A percentile compares a stretch with the other conserved stretches of the same genome.
These are phyloP conservation scores for Dendrolimus pini DNA, from an alignment of 2,888 invertebrate genomes.

Conservation along the genomic window DNA sequence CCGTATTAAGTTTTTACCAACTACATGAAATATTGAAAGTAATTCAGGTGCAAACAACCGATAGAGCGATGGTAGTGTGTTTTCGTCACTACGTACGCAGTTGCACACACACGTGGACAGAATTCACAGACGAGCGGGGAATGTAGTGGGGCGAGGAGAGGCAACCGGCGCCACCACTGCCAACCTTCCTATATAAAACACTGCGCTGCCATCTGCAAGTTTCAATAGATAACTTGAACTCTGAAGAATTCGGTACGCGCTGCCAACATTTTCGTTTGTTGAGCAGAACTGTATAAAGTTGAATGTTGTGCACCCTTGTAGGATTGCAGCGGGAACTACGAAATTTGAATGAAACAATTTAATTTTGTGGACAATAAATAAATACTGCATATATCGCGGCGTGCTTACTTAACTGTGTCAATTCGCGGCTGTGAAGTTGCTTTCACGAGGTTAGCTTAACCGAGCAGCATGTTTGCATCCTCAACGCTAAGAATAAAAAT, in stretches of 20 bases:
- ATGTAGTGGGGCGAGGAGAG: slow-evolving; percentile 25
- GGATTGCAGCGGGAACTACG: slow-evolving; percentile 49
- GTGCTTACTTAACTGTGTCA: slow-evolving; percentile 42
- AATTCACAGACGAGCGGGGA: slow-evolving; percentile 18
- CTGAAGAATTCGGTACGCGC: slow-evolving; percentile 62
- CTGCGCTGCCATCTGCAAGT: slow-evolving; percentile 74
- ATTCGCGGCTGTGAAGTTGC: slow-evolving; percentile 32
- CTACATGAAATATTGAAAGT: slow-evolving; percentile 25
- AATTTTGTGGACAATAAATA: slow-evolving; percentile 23
- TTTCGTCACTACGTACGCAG: slow-evolving; percentile 24
- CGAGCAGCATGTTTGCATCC: slow-evolving; percentile 9
- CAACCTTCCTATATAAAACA: slow-evolving; percentile 67
- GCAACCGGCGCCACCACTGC: slow-evolving; percentile 36
- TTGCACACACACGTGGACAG: slow-evolving; percentile 20
- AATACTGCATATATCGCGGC: slow-evolving; percentile 22
- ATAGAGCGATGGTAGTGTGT: slow-evolving; percentile 27
- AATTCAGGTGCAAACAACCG: slow-evolving; percentile 35
- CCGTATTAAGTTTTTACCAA: too few species aligned
- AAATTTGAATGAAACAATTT: slow-evolving; percentile 36
- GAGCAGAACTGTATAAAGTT: slow-evolving; percentile 37
- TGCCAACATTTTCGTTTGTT: slow-evolving; percentile 54
- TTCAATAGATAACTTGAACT: slow-evolving; percentile 73
- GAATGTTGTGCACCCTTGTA: slow-evolving; percentile 55
- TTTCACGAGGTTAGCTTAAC: slow-evolving; percentile 20
- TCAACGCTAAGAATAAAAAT: neutral